Evolutionary conservation across 2,888 invertebrate species (phyloP), one percentile per base, ranked within the genome.

Genomic region (Ormyrus thymus): DNA sequence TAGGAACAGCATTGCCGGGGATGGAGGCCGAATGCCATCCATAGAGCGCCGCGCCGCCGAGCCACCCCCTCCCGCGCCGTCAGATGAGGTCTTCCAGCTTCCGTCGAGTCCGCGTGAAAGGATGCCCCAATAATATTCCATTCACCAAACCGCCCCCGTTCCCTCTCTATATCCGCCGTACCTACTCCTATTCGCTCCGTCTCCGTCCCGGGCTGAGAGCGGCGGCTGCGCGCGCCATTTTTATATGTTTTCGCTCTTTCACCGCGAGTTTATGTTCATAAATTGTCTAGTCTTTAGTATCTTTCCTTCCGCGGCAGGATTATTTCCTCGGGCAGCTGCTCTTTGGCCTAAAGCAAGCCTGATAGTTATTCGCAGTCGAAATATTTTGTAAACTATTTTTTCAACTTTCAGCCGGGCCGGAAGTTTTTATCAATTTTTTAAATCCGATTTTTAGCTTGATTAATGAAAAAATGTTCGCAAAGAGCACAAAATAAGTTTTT

Each of bases 41-140:
- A 87, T 87, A 88, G 85, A 88, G 86, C 84, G n/a, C 4, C 43
- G 56, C 8, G 74, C 83, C 50, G 55, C 48, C 46, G 70, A 43
- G 43, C 50, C 70, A 65, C 46, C 70, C 75, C 66, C 45, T 29
- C 29, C 29, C 29, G 4, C 29, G 29, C 29, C 85, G 85, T 87
- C 87, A 89, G 89, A 89, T 90, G 89, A 90, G 90, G 89, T 90
- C 90, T 89, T 88, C 89, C 85, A 87, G 89, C 89, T 89, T 89
- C 89, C 89, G 89, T 86, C 86, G 89, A 89, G 88, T 89, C 89
- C 89, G 89, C 89, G 89, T 89, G 89, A 89, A 90, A 90, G 89
- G 90, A 90, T 89, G 89, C 89, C 89, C 89, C 90, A 90, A 90
- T 90, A 90, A 90, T 90, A 90, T 90, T 89, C 89, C 89, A 90